Conservation (phyloP, 2,113 vertebrate genomes). For the Amblyornis subalaris region DNA sequence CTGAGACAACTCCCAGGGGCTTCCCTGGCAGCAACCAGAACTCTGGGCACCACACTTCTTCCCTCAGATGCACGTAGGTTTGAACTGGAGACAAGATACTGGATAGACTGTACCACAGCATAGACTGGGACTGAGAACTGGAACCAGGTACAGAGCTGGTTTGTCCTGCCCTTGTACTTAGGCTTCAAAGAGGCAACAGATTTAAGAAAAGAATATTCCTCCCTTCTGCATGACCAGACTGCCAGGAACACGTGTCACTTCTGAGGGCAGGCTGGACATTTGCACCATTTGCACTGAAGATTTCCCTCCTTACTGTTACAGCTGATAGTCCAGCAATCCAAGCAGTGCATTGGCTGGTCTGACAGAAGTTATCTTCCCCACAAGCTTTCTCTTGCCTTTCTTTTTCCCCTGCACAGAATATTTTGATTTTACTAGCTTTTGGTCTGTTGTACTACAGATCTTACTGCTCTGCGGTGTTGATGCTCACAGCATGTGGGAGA, state of each 20-base stretch:
- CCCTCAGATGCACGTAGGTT: not conserved
- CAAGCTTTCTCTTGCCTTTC: not conserved
- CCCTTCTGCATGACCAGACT: not conserved
- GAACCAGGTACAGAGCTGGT: not conserved
- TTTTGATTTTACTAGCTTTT: constrained; percentile 22
- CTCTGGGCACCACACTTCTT: not conserved
- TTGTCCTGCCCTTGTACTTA: not conserved
- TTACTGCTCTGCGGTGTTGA: not conserved
- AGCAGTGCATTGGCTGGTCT: not conserved
- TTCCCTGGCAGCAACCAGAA: not conserved
- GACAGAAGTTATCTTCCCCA: not conserved
- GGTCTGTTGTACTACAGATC: not conserved
- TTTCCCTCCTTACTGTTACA: not conserved
- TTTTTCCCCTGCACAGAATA: rapidly evolving
- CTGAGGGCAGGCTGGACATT: not conserved
- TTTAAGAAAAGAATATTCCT: not conserved
- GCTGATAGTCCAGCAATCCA: not conserved
- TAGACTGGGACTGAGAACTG: not conserved
- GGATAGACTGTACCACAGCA: not conserved
- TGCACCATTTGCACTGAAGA: not conserved
- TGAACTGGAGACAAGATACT: not conserved
- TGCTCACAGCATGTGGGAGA: constrained; percentile 3
- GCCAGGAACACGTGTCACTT: not conserved
- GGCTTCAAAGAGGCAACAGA: not conserved
- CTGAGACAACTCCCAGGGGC: not conserved